A percentile compares a stretch with the other conserved stretches of the same genome.
Conservation (phyloP, 2,888 invertebrate genomes). For the Alloplasta piceator region DNA sequence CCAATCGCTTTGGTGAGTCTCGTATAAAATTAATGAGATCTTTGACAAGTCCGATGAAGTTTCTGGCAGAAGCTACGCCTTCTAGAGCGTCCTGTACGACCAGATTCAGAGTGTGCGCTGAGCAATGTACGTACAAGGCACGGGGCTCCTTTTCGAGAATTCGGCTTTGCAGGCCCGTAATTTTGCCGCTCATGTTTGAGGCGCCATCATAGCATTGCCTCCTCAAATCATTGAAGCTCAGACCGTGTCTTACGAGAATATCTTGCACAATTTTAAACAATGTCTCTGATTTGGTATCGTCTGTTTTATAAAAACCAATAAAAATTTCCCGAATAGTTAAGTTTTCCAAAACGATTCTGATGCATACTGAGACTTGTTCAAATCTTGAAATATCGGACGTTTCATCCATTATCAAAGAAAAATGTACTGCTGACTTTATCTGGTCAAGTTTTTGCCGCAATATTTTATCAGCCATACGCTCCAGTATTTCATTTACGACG, state of each 20-base stretch:
- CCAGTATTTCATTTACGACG: slow-evolving; percentile 54
- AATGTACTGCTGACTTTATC: slow-evolving; percentile 45
- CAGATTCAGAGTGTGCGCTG: slow-evolving; percentile 34
- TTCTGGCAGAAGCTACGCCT: slow-evolving; percentile 36
- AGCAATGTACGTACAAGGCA: slow-evolving; percentile 44
- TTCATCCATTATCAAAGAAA: slow-evolving; percentile 49
- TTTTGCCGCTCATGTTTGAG: slow-evolving; percentile 58
- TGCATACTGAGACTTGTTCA: slow-evolving; percentile 36
- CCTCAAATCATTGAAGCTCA: slow-evolving; percentile 40
- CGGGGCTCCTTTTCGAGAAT: slow-evolving; percentile 30
- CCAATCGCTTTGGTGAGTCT: slow-evolving; percentile 62
- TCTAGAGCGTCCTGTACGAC: slow-evolving; percentile 54
- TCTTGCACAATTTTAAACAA: slow-evolving; percentile 33
- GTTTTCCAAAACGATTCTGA: slow-evolving; percentile 38
- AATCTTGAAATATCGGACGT: slow-evolving; percentile 34
- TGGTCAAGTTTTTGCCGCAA: slow-evolving; percentile 23
- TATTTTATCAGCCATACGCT: slow-evolving; percentile 50
- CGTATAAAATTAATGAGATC: slow-evolving; percentile 55
- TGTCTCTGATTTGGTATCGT: slow-evolving; percentile 34
- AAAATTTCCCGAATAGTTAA: slow-evolving; percentile 26
- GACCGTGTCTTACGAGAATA: slow-evolving; percentile 25
- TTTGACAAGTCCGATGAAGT: slow-evolving; percentile 51
- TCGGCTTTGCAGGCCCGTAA: slow-evolving; percentile 58
- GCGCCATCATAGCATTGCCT: slow-evolving; percentile 66
- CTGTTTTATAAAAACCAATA: slow-evolving; percentile 40